These are phyloP conservation scores for Tachycineta bicolor DNA, from an alignment of 2,113 vertebrate genomes.

Conservation along the genomic window DNA sequence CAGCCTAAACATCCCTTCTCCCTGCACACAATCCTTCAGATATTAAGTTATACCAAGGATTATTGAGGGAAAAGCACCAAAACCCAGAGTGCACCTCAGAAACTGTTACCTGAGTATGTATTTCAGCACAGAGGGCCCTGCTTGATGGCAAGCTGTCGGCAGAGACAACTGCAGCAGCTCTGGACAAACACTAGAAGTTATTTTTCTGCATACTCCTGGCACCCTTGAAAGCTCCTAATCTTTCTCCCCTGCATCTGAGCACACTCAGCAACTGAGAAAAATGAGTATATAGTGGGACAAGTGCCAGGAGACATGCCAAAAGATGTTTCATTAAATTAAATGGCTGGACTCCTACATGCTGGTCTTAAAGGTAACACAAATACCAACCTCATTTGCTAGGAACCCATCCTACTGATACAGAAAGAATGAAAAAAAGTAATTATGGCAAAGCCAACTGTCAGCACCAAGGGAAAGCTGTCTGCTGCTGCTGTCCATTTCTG, in stretches of 20 bases:
- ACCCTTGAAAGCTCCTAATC: conserved; percentile 29
- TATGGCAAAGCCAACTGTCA: conserved; percentile 58
- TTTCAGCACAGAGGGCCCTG: not conserved
- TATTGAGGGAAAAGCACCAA: not conserved
- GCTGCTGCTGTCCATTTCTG: conserved; percentile 29
- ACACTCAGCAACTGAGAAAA: conserved; percentile 18
- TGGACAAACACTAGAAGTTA: not conserved
- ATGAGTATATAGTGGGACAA: not conserved
- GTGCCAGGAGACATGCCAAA: conserved; percentile 8
- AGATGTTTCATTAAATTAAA: conserved; percentile 25
- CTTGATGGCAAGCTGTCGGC: not conserved
- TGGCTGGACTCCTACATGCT: not conserved
- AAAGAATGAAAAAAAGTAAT: conserved; percentile 75
- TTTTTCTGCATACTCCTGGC: not conserved
- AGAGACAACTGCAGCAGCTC: not conserved
- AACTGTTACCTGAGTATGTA: not conserved
- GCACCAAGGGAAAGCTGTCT: conserved; percentile 17
- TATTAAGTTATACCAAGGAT: not conserved
- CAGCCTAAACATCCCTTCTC: not conserved
- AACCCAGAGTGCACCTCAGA: not conserved
- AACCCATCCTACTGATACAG: conserved; percentile 63
- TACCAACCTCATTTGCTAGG: conserved; percentile 40
- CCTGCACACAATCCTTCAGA: not conserved
- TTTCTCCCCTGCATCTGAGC: not conserved
- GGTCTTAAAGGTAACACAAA: not conserved